Evolutionary conservation across 1,140 invertebrate genomes (phyloP), one percentile per base, ranked within the genome.

Genomic region (Drosophila quadrilineata): DNA sequence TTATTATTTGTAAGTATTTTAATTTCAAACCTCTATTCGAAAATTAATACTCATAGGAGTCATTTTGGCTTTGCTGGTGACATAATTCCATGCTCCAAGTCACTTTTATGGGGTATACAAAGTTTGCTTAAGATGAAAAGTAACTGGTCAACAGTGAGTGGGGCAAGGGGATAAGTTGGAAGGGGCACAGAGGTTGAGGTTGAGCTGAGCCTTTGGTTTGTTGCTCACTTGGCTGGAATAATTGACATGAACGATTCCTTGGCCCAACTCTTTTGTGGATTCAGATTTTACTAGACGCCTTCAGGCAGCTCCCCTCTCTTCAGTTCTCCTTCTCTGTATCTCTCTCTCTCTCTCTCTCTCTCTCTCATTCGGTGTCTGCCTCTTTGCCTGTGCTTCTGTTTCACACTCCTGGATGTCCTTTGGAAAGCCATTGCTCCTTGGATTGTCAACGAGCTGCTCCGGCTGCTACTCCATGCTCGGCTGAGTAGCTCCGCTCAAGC

Each of bases 231-330:
- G 82, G 87, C 69, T 87, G 82, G 82, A 87, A 87, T 87, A 87
- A 87, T 87, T 87, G 82, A 87, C 82, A 87, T 87, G 82, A 87
- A 87, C 82, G 82, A 87, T 87, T 87, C 77, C 74, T 67, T 73
- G 69, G 64, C 24, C 69, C 65, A 69, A 73, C 80, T 79, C 79
- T 85, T 85, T 86, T 85, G 79, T 79, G 79, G 79, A 86, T 85
- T 85, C 79, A 79, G 85, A 84, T 85, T 85, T 79, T 75, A 68
- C 74, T 64, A 77, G 63, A 77, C 56, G 71, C 71, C 65, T 65
- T 54, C 26, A 12, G 24, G 35, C 43, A 24, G 52, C 40, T n/a
- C n/a, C n/a, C n/a, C n/a, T n/a, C n/a, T n/a, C n/a, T n/a, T n/a
- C n/a, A n/a, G n/a, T n/a, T n/a, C n/a, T n/a, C n/a, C n/a, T n/a